Conservation (phyloP, 1,140 invertebrate species). For the Sycobia sp. region DNA sequence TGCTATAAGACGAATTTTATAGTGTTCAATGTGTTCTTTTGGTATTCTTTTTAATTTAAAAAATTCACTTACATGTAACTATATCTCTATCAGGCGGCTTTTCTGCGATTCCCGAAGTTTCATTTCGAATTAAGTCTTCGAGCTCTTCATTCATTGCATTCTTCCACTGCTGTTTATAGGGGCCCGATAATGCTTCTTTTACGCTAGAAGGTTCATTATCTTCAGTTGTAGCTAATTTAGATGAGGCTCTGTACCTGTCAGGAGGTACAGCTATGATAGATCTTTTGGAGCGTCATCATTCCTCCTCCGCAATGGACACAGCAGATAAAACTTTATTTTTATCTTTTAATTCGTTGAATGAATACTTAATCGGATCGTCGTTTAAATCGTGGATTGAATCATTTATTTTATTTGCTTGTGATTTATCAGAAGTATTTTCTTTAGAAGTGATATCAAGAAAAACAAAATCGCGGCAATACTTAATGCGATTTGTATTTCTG, state of each 20-base stretch:
- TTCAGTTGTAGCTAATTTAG: conserved; percentile 33
- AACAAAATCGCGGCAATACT: too few species aligned
- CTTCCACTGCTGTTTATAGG: conserved; percentile 39
- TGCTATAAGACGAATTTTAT: conserved; percentile 50
- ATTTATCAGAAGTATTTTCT: too few species aligned
- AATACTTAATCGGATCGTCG: too few species aligned
- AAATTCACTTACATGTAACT: conserved; percentile 30
- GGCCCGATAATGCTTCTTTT: conserved; percentile 12
- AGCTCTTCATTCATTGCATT: conserved; percentile 47
- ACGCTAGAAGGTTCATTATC: conserved; percentile 39
- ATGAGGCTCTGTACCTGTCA: background rate
- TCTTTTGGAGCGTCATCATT: background rate
- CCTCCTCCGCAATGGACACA: too few species aligned
- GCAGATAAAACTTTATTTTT: too few species aligned
- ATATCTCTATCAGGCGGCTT: conserved; percentile 32
- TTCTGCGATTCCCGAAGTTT: conserved; percentile 43
- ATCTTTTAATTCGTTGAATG: too few species aligned
- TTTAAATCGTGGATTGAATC: too few species aligned
- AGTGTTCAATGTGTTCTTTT: background rate
- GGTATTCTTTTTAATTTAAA: conserved; percentile 23
- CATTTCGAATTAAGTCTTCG: conserved; percentile 41
- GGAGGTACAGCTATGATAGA: background rate
- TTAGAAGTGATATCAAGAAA: too few species aligned
- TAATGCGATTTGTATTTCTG: too few species aligned
- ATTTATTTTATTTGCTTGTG: too few species aligned